phyloP scores from a whole-genome alignment of 2,113 vertebrate species.

The Alectura lathami region DNA sequence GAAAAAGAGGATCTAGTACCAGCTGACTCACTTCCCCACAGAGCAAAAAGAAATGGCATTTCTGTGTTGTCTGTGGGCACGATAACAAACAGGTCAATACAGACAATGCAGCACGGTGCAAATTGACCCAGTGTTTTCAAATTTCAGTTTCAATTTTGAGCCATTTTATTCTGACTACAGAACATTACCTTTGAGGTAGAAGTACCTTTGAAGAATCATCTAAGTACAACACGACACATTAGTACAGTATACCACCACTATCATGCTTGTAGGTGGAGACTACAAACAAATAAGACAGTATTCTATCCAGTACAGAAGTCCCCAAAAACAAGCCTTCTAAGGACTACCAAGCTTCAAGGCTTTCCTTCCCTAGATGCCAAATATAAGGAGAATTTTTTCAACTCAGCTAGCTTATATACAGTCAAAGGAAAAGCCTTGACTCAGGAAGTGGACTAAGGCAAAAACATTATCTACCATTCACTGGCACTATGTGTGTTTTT shows the following conservation, averaged over 20 bases:
- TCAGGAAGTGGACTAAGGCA: neutral
- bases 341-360: neutral
- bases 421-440: neutral
- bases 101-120: neutral
- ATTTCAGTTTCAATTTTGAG: neutral
- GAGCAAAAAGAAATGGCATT: neutral
- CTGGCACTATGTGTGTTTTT: neutral
- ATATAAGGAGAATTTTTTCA: neutral
- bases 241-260: neutral
- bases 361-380: neutral
- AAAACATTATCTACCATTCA: neutral
- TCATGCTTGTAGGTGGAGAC: neutral
- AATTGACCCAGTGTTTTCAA: neutral
- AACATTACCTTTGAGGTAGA: neutral
- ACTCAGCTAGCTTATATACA: neutral
- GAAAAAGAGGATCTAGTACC: conserved; percentile 67
- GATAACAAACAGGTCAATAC: conserved; percentile 20
- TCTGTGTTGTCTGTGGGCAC: neutral
- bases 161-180: neutral
- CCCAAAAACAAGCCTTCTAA: neutral
- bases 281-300: neutral
- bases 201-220: neutral
- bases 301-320: neutral
- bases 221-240: neutral
- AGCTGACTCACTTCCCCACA: conserved; percentile 52